Base-by-base conservation (phyloP, 2,888 invertebrate genomes). In the Latheticus oryzae region DNA sequence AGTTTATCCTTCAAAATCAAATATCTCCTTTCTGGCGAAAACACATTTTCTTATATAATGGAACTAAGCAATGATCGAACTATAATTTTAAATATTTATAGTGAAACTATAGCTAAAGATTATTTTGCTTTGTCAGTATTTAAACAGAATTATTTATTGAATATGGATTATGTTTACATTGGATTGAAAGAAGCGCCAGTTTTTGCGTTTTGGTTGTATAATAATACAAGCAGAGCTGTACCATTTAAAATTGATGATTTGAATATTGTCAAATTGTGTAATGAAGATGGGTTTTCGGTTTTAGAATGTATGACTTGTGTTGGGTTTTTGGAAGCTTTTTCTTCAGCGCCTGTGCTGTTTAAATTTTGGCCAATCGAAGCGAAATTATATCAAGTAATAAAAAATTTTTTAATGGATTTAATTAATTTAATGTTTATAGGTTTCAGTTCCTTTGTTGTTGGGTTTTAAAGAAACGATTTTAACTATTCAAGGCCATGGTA, bases 131-230 rank as follows among this genome's bases (percentile, higher is more conserved):
- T 71, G 9, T 71, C 73, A 5, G 21, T 23, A 16, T 28, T 32
- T 26, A 19, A 54, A 1, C n/a, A 30, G 2, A 61, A 52, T 26
- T 43, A 51, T 12, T 17, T 4, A n/a, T 55, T 76, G 13, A 56
- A 64, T 3, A 58, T 79, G 33, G 59, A 69, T 15, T 62, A 66
- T 23, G 60, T 76, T 45, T 75, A 65, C 48, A 69, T 79, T 11
- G 75, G 76, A 4, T 73, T 76, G 53, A 67, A 60, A 38, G 66
- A 73, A 23, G 71, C 76, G 1, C 65, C 68, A 38, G 40, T 62
- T 19, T 65, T 80, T 75, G 66, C 71, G 9, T 76, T 73, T 61
- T 80, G 80, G 78, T 57, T 81, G 9, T 75, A 77, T 56, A 81
- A 81, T 55, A 75, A 76, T 53, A 74, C 76, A 1, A 60, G 57